phyloP scores from a whole-genome alignment of 2,888 invertebrate genomes.

The Oscheius myriophilus region DNA sequence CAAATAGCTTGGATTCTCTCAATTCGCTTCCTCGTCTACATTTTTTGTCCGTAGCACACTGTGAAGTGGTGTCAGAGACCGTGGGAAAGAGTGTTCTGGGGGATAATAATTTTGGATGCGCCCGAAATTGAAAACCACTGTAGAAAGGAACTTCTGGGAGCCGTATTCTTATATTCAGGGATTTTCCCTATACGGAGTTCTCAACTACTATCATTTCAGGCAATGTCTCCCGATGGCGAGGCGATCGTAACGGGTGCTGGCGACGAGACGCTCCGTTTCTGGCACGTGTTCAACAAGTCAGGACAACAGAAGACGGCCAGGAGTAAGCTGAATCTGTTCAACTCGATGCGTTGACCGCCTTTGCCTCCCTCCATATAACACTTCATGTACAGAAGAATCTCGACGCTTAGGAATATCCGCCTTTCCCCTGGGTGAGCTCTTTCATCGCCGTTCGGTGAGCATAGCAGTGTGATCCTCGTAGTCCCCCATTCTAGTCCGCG shows the following conservation, averaged over 20 bases:
- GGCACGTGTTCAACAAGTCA: slow-evolving; percentile 96
- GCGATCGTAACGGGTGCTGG: slow-evolving; percentile 98
- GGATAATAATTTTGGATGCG: too few relatives aligned
- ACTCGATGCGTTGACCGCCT: slow-evolving; percentile 48
- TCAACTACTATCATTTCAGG: too few relatives aligned
- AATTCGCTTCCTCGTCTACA: too few relatives aligned
- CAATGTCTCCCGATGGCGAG: slow-evolving; percentile 96
- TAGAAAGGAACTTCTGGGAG: too few relatives aligned
- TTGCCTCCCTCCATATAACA: neutral
- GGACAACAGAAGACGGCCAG: slow-evolving; percentile 45
- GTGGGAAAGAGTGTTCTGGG: too few relatives aligned
- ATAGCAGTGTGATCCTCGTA: slow-evolving; percentile 16
- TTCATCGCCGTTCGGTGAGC: slow-evolving; percentile 7
- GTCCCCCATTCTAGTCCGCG: too few relatives aligned
- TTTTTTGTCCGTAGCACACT: too few relatives aligned
- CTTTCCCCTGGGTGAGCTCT: slow-evolving; percentile 18
- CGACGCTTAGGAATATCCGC: neutral
- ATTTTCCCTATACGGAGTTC: too few relatives aligned
- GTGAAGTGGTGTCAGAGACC: too few relatives aligned
- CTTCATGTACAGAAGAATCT: neutral
- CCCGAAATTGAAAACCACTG: too few relatives aligned
- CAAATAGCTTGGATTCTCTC: too few relatives aligned
- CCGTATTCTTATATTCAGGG: too few relatives aligned
- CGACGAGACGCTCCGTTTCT: slow-evolving; percentile 95
- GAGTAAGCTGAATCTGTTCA: slow-evolving; percentile 52